These are phyloP conservation scores for Malurus melanocephalus DNA, from an alignment of 2,113 vertebrate species.

Conservation along the genomic window DNA sequence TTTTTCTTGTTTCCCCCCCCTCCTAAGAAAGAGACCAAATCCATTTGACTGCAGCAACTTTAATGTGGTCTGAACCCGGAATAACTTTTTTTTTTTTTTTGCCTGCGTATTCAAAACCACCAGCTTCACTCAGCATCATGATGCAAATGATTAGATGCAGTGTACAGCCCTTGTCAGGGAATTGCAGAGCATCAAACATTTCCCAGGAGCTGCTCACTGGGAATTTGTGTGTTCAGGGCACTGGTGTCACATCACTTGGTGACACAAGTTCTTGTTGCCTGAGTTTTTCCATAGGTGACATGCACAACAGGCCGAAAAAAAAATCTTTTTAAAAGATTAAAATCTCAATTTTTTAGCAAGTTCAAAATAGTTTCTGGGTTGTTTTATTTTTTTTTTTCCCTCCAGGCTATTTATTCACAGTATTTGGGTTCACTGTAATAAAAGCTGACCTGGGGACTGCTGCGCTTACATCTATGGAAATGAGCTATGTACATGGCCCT, in stretches of 20 bases:
- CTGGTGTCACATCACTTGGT: not conserved
- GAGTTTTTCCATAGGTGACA: constrained; percentile 10
- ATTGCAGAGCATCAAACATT: not conserved
- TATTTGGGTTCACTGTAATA: not conserved
- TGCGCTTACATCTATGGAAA: not conserved
- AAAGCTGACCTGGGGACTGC: not conserved
- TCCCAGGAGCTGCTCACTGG: constrained; percentile 19
- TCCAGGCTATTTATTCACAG: not conserved
- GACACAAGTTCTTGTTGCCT: not conserved
- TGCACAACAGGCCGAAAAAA: not conserved
- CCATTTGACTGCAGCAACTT: not conserved
- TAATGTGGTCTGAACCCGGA: not conserved
- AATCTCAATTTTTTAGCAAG: constrained; percentile 35
- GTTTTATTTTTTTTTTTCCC: not conserved
- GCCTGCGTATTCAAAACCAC: not conserved
- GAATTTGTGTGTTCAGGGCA: not conserved
- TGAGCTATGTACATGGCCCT: not conserved
- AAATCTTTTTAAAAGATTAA: not conserved
- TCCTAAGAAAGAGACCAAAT: not conserved
- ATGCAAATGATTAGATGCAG: not conserved
- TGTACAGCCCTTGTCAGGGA: not conserved
- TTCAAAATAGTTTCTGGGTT: not conserved
- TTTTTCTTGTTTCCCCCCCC: not conserved
- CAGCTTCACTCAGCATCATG: not conserved
- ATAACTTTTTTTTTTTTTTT: not conserved